Percentiles rank a stretch among this genome's conserved stretches.
These are phyloP conservation scores for Toxotes chatareus DNA, from an alignment of 2,113 vertebrate genomes.

Conservation along the genomic window DNA sequence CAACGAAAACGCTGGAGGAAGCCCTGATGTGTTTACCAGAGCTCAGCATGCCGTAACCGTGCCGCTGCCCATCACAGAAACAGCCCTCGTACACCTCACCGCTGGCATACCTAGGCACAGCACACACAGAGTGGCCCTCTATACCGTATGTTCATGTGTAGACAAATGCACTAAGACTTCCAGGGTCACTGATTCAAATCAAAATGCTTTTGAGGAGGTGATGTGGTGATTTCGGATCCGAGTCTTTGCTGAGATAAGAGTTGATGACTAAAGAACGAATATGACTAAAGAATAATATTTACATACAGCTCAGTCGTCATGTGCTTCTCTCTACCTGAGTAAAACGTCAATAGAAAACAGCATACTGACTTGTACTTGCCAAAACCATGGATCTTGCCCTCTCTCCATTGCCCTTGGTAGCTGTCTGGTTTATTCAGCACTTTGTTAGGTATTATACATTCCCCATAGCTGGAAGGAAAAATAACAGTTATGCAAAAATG, in stretches of 20 bases:
- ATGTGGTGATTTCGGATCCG: background rate
- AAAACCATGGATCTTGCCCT: constrained; percentile 96
- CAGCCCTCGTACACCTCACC: constrained; percentile 98
- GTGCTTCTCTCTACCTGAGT: background rate
- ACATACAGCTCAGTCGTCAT: background rate
- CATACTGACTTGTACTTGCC: constrained; percentile 91
- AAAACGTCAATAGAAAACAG: background rate
- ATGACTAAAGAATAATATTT: background rate
- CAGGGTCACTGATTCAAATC: background rate
- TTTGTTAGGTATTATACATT: constrained; percentile 90
- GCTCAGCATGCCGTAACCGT: constrained; percentile 95
- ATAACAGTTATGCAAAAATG: background rate
- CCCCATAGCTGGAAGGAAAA: constrained; percentile 87
- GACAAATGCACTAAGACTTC: background rate
- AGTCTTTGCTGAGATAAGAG: background rate
- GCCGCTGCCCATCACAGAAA: constrained; percentile 92
- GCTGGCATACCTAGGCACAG: constrained; percentile 87
- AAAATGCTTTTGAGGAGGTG: background rate
- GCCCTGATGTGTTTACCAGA: constrained; percentile 91
- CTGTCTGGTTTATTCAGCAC: constrained; percentile 89
- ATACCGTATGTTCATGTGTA: background rate
- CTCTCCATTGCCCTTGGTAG: constrained; percentile 94
- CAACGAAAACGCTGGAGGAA: constrained; percentile 95
- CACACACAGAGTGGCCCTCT: background rate
- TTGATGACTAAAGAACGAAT: background rate